A percentile compares a stretch with the other conserved stretches of the same genome.
Evolutionary conservation across 2,888 invertebrate species (phyloP).

Genomic region (Eumerus sabulonum): DNA sequence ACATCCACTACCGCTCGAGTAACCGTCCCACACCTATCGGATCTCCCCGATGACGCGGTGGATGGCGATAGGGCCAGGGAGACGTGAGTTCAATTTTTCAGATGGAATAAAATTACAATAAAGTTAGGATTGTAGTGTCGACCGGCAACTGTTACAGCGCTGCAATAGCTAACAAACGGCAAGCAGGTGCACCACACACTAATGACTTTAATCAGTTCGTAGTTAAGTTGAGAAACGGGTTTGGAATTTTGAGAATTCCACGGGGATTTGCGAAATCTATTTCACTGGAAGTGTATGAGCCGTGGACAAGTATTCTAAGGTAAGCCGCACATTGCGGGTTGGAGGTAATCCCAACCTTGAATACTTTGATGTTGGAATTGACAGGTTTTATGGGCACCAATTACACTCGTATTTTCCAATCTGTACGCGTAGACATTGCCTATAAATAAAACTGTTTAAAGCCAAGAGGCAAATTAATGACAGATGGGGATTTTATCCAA

Average conservation of each 20-base stretch:
- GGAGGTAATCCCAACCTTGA: constrained; percentile 1
- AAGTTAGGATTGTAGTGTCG: constrained; percentile 46
- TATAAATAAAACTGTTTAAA: too few species aligned
- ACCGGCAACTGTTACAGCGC: neutral
- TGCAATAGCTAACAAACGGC: too few species aligned
- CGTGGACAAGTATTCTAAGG: neutral
- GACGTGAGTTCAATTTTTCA: constrained; percentile 36
- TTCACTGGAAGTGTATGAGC: neutral
- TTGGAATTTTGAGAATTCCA: constrained; percentile 37
- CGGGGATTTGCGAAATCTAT: constrained; percentile 22
- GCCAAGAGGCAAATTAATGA: too few species aligned
- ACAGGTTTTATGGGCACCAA: too few species aligned
- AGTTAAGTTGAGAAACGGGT: constrained; percentile 42
- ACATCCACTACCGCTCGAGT: too few species aligned
- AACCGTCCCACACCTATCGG: neutral
- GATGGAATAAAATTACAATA: constrained; percentile 50
- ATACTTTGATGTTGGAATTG: neutral
- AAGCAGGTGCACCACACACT: constrained; percentile 22
- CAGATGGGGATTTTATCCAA: too few species aligned
- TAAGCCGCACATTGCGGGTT: neutral
- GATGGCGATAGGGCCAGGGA: constrained; percentile 1
- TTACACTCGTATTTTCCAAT: too few species aligned
- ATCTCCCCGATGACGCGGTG: neutral
- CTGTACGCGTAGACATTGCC: too few species aligned
- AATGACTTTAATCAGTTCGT: constrained; percentile 44